These are phyloP conservation scores for Campaea margaritaria DNA, from an alignment of 2,888 invertebrate species.

Conservation along the genomic window DNA sequence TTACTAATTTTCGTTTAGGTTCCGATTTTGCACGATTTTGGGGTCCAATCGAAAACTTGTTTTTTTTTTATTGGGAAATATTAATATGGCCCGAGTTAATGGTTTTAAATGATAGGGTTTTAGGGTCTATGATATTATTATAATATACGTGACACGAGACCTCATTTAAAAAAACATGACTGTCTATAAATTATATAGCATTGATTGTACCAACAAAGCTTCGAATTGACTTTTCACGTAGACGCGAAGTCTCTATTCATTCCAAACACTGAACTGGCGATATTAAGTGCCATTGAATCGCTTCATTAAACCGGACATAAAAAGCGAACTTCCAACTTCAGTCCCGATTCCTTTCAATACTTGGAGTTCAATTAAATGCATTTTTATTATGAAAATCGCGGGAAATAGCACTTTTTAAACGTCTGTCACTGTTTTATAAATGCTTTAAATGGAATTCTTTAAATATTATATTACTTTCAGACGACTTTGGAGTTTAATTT, in stretches of 20 bases:
- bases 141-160: background rate
- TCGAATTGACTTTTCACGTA: background rate
- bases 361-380: slow-evolving; percentile 25
- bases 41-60: too few species aligned
- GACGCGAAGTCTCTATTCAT: background rate
- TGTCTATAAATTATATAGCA: too few species aligned
- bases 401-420: slow-evolving; percentile 8
- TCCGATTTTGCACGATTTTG: too few species aligned
- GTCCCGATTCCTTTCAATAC: slow-evolving; percentile 26
- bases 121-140: too few species aligned
- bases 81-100: too few species aligned
- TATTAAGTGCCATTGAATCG: slow-evolving; percentile 21
- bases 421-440: slow-evolving; percentile 16
- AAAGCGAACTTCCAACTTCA: slow-evolving; percentile 19
- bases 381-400: slow-evolving; percentile 26
- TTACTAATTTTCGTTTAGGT: too few species aligned
- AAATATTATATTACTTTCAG: too few species aligned
- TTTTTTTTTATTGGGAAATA: too few species aligned
- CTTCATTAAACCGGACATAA: slow-evolving; percentile 30
- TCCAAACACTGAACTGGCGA: slow-evolving; percentile 2
- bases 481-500: too few species aligned
- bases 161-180: too few species aligned
- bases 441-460: background rate
- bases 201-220: too few species aligned
- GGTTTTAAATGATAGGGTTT: too few species aligned